Percentiles rank a stretch among this genome's conserved stretches.
phyloP scores from a whole-genome alignment of 2,888 invertebrate species.

The Xestia ashworthii region DNA sequence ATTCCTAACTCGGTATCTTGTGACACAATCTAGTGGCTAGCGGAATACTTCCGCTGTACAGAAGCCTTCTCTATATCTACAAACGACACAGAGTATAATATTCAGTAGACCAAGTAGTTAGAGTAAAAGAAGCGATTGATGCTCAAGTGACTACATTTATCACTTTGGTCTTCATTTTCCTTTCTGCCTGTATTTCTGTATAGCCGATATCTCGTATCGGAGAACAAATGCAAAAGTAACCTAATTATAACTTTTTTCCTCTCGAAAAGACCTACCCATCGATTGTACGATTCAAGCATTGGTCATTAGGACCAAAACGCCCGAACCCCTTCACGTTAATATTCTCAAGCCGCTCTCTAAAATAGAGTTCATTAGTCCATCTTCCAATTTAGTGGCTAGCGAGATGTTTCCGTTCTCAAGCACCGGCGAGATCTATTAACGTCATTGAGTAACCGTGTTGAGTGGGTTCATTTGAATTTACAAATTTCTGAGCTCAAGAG shows the following conservation, averaged over 20 bases:
- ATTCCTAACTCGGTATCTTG: constrained; percentile 65
- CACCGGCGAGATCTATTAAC: constrained; percentile 17
- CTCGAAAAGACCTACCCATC: too few relatives aligned
- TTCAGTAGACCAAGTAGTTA: constrained; percentile 31
- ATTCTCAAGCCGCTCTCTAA: constrained; percentile 19
- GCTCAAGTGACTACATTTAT: neutral
- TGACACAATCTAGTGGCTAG: constrained; percentile 65
- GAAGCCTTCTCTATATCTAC: constrained; percentile 24
- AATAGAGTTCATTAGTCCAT: constrained; percentile 50
- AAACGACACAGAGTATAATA: constrained; percentile 37
- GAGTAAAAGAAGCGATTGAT: neutral
- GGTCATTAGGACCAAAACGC: too few relatives aligned
- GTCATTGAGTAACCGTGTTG: constrained; percentile 28
- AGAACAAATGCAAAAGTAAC: too few relatives aligned
- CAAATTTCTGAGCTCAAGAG: constrained; percentile 23
- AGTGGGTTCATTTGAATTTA: constrained; percentile 41
- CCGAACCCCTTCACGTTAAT: constrained; percentile 17
- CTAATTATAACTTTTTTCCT: too few relatives aligned
- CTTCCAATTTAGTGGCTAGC: constrained; percentile 66
- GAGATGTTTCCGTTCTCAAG: constrained; percentile 54
- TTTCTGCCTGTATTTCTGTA: neutral
- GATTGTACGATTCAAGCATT: too few relatives aligned
- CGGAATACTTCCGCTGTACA: constrained; percentile 62
- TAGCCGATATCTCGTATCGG: too few relatives aligned
- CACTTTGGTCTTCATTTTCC: neutral